Conservation (phyloP, 2,888 invertebrate genomes). For the Eulithis prunata region DNA sequence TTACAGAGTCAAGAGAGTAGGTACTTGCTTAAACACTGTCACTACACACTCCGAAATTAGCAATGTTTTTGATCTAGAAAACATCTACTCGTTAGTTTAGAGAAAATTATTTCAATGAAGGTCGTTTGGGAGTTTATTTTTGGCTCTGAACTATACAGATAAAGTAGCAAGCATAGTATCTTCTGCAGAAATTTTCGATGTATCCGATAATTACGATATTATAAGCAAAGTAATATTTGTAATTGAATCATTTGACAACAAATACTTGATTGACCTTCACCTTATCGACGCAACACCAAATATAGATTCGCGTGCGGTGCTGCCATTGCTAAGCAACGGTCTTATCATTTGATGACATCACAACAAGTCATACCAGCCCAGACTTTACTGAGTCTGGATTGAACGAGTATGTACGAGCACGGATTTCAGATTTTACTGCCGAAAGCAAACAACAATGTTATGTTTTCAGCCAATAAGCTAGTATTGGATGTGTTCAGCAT, state of each 20-base stretch:
- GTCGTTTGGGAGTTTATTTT: not conserved
- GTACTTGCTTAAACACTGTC: too few species aligned
- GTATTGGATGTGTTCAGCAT: not conserved
- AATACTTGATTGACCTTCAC: conserved; percentile 66
- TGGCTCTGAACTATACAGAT: conserved; percentile 4
- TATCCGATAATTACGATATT: not conserved
- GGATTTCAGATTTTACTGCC: not conserved
- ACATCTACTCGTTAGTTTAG: too few species aligned
- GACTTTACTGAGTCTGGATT: conserved; percentile 24
- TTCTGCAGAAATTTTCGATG: not conserved
- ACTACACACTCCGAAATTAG: too few species aligned
- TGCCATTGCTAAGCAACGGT: conserved; percentile 45
- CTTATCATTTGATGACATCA: conserved; percentile 56
- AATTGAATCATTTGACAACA: conserved; percentile 32
- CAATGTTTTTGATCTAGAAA: too few species aligned
- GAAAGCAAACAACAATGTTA: conserved; percentile 16
- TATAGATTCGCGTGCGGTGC: conserved; percentile 60
- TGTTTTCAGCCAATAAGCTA: not conserved
- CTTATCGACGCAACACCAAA: conserved; percentile 64
- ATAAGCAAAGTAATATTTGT: conserved; percentile 17
- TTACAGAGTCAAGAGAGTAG: too few species aligned
- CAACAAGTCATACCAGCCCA: conserved; percentile 36
- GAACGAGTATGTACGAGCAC: conserved; percentile 21
- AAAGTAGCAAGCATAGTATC: conserved; percentile 4
- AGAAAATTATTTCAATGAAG: not conserved